Evolutionary conservation across 2,888 invertebrate genomes (phyloP), one percentile per base, ranked within the genome.

Genomic region (Scaptomyza cyrtandrae): DNA sequence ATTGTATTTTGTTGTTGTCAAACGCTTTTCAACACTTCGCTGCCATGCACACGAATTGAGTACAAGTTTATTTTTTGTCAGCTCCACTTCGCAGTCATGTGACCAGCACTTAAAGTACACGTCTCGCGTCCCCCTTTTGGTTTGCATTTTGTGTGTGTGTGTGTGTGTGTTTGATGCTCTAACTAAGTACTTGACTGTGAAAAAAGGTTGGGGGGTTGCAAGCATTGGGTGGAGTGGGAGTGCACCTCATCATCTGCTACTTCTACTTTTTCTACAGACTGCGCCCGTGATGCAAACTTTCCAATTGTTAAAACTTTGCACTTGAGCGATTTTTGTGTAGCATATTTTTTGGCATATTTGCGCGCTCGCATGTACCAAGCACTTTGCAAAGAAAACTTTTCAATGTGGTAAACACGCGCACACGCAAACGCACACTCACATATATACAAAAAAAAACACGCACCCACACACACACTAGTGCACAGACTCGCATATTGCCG

Each of bases 301-400:
- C 80, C 86, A 86, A 86, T 86, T 88, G 88, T 88, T 86, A 82
- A 88, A 86, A 86, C 80, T 86, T 86, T 88, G 80, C 88, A 88
- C 86, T 86, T 82, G 86, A 86, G 88, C 85, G 84, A 84, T 86
- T 88, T 88, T 87, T 82, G 84, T 80, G 84, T 86, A 88, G 88
- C 84, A 87, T 87, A 86, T 87, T 87, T 85, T 85, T 87, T 80
- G 83, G 88, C 80, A 84, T 84, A 84, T 84, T 84, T 84, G 86
- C 83, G 84, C 84, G 79, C 71, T 84, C 77, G 77, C 85, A 79
- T 81, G 86, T 84, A 75, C 84, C 84, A 71, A 84, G 86, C 83
- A 84, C 86, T 84, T 84, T 84, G 84, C 84, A 86, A 84, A 84
- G 86, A 86, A 84, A 84, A 84, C 84, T 86, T 84, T 84, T 86